Evolutionary conservation across 1,140 invertebrate genomes (phyloP), one percentile per base, ranked within the genome.

Genomic region (Asbolus verrucosus): DNA sequence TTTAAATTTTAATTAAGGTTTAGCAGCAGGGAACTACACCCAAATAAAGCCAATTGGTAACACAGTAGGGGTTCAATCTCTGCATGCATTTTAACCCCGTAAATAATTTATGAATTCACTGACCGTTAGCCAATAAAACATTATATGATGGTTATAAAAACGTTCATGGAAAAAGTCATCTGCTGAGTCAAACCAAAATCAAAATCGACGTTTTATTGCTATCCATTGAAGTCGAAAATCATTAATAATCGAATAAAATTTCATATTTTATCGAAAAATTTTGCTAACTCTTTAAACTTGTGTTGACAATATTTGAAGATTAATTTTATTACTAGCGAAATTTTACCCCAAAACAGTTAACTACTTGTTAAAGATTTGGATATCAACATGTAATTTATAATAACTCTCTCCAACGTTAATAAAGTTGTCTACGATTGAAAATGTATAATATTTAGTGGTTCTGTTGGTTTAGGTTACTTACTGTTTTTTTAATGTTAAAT

Each of bases 321-420:
- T 2, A 11, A 36, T 36, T 21, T 54, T n/a, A 46, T 18, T 27
- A 9, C 11, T 24, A 2, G 8, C 8, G 21, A 54, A 54, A 54
- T 54, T 46, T 18, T n/a, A 24, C 27, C 27, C 2, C 24, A 24
- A 24, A 2, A 6, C 21, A 11, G 21, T 27, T 19, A 50, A 43
- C 14, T 16, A 5, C 13, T 14, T 43, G 39, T 43, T 43, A 5
- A 43, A 43, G 4, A 43, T 16, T 9, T 16, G 13, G 39, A 43
- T 14, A 14, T 43, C 13, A n/a, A n/a, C 15, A 9, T 54, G 8
- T 27, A 54, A 31, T 54, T 54, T 54, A 54, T 54, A 21, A 54
- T 54, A 54, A 54, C 14, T 24, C 11, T 54, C 46, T 54, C n/a
- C 19, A 19, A 16, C 41, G n/a, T 46, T 46, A 54, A 54, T 54